Evolutionary conservation across 2,888 invertebrate genomes (phyloP).

Genomic region (Drosophila quasianomalipes): DNA sequence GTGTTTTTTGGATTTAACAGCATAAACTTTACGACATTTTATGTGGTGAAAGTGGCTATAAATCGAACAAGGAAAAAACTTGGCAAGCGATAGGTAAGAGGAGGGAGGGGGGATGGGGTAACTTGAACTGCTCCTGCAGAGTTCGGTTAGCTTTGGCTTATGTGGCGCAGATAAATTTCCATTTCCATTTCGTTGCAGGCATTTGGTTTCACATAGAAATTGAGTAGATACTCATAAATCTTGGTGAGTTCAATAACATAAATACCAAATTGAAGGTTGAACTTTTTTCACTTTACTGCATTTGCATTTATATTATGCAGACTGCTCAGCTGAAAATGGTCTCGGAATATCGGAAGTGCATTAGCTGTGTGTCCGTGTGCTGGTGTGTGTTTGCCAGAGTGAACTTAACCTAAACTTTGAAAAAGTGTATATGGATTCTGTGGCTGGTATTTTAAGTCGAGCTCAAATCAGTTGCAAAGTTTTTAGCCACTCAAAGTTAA

Average conservation of each 20-base stretch:
- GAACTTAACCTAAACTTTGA: constrained; percentile 27
- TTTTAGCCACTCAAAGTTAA: constrained; percentile 13
- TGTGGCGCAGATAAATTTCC: constrained; percentile 73
- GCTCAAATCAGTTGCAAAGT: constrained; percentile 14
- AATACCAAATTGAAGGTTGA: constrained; percentile 69
- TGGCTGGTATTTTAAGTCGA: constrained; percentile 11
- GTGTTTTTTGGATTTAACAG: constrained; percentile 56
- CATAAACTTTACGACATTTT: constrained; percentile 74
- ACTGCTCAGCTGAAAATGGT: constrained; percentile 32
- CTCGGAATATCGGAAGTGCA: constrained; percentile 64
- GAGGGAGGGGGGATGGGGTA: background rate
- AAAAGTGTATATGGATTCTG: constrained; percentile 23
- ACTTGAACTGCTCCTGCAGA: constrained; percentile 34
- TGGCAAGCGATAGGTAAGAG: background rate
- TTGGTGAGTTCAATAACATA: constrained; percentile 76
- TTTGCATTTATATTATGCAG: constrained; percentile 60
- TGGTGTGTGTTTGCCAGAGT: constrained; percentile 1
- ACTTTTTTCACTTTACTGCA: constrained; percentile 49
- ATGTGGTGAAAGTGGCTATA: constrained; percentile 77
- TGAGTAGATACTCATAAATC: constrained; percentile 79
- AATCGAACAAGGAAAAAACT: constrained; percentile 42
- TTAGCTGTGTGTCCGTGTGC: constrained; percentile 39
- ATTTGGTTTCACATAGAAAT: constrained; percentile 75
- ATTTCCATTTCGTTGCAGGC: constrained; percentile 80
- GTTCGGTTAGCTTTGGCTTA: constrained; percentile 50